These are phyloP conservation scores for Ptychobarbus kaznakovi DNA, from an alignment of 2,797 vertebrate genomes.

Conservation along the genomic window DNA sequence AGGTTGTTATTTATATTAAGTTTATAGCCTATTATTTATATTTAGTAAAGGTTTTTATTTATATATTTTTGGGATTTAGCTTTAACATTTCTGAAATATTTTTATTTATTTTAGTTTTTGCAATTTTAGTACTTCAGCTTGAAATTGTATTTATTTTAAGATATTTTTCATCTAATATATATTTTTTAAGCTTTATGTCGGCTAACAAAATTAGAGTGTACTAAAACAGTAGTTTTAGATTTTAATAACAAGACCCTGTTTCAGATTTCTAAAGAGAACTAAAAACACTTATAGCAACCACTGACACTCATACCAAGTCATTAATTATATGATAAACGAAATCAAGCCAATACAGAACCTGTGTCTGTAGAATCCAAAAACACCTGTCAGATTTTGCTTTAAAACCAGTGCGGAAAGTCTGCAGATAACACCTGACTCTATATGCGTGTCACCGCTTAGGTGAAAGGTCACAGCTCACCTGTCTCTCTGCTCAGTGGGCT, in stretches of 20 bases:
- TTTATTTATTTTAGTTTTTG: too few species aligned
- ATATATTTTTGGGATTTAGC: too few species aligned
- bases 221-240: background rate
- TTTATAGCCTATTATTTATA: too few species aligned
- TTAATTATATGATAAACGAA: background rate
- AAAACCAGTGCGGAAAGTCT: background rate
- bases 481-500: slow-evolving; percentile 82
- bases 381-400: background rate
- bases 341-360: background rate
- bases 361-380: background rate
- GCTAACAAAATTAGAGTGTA: background rate
- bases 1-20: background rate
- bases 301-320: background rate
- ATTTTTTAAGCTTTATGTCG: background rate
- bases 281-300: background rate
- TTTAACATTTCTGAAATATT: too few species aligned
- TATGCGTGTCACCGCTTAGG: background rate
- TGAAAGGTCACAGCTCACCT: slow-evolving; percentile 73
- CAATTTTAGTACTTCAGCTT: too few species aligned
- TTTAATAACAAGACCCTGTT: background rate
- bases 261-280: background rate
- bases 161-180: background rate
- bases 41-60: too few species aligned
- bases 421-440: background rate
- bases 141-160: background rate